Conservation (phyloP, 2,797 vertebrate genomes). For the Coregonus suidteri region DNA sequence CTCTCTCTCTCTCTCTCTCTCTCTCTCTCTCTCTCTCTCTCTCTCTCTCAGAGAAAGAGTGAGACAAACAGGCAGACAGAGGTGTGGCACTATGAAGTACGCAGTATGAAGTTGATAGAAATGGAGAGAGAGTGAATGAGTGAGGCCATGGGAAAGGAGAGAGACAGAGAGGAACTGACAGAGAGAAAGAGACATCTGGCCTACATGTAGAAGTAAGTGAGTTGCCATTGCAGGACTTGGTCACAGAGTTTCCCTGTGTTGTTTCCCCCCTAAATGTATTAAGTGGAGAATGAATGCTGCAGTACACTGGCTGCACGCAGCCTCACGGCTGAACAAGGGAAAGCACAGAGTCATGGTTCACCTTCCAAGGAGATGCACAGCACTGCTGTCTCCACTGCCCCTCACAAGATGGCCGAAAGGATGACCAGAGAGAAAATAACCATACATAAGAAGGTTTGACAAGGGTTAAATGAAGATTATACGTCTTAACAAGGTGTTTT, state of each 20-base stretch:
- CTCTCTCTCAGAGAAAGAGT: neutral
- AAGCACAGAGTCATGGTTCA: conserved; percentile 53
- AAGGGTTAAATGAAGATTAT: conserved; percentile 33
- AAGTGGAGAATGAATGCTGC: conserved; percentile 43
- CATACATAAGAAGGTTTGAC: conserved; percentile 25
- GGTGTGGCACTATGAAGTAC: neutral
- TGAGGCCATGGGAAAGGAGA: neutral
- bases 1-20: neutral
- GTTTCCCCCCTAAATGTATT: conserved; percentile 18
- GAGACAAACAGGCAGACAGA: neutral
- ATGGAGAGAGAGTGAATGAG: neutral
- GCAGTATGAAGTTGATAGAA: neutral
- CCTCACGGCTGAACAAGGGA: conserved; percentile 56
- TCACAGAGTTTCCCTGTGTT: conserved; percentile 20
- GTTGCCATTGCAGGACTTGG: conserved; percentile 17
- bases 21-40: too few relatives aligned
- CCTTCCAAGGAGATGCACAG: conserved; percentile 47
- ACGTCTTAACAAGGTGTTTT: neutral
- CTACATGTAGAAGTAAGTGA: conserved; percentile 33
- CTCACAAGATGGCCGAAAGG: conserved; percentile 27
- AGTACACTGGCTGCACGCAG: neutral
- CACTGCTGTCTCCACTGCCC: conserved; percentile 35
- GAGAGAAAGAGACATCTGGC: conserved; percentile 13
- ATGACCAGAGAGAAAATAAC: conserved; percentile 44
- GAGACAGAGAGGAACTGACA: neutral